These are phyloP conservation scores for Cremastobaeus sp. DNA, from an alignment of 2,888 invertebrate genomes.

Conservation along the genomic window DNA sequence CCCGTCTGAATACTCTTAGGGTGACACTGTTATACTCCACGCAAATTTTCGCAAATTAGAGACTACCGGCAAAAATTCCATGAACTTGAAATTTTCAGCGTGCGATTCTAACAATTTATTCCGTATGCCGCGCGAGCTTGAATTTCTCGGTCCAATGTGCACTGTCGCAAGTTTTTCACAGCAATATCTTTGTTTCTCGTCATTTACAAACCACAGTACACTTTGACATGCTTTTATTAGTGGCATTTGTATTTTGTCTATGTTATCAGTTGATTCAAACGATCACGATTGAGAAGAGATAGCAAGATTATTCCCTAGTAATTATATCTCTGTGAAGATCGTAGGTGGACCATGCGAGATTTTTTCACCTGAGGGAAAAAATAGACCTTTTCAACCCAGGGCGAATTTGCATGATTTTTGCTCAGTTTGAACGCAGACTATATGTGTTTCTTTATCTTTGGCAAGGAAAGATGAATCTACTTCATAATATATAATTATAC, in stretches of 20 bases:
- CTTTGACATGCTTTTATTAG: slow-evolving; percentile 75
- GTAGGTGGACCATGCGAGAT: neutral
- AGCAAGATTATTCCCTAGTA: slow-evolving; percentile 39
- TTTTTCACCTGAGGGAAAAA: neutral
- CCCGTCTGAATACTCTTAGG: too few species aligned
- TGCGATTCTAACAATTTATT: slow-evolving; percentile 20
- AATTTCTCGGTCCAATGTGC: slow-evolving; percentile 66
- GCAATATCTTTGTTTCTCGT: slow-evolving; percentile 66
- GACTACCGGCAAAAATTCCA: too few species aligned
- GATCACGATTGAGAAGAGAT: slow-evolving; percentile 32
- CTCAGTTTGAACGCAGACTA: too few species aligned
- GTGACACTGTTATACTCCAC: too few species aligned
- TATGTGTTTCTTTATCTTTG: too few species aligned
- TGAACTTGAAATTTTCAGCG: slow-evolving; percentile 47
- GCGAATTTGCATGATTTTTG: too few species aligned
- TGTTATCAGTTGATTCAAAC: slow-evolving; percentile 57
- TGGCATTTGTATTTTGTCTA: slow-evolving; percentile 75
- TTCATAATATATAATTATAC: too few species aligned
- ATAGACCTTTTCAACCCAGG: too few species aligned
- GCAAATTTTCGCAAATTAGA: too few species aligned
- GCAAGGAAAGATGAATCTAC: too few species aligned
- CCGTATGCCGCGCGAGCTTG: slow-evolving; percentile 4
- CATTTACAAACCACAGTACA: slow-evolving; percentile 69
- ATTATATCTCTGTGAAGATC: too few species aligned
- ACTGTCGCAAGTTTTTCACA: slow-evolving; percentile 70